Evolutionary conservation across 2,113 vertebrate species (phyloP).

Genomic region (Scomber colias): DNA sequence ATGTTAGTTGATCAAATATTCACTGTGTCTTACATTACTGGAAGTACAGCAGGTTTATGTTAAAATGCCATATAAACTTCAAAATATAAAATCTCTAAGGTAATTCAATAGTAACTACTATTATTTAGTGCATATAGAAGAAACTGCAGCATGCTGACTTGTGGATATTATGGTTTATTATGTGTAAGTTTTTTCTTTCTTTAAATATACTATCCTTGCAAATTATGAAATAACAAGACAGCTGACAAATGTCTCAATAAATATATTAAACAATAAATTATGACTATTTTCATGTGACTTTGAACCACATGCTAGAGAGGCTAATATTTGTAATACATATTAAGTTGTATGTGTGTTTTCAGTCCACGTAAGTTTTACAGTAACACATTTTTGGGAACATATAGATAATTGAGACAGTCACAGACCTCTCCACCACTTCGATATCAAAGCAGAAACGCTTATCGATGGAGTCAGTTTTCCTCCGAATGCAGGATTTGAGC

Average conservation of each 20-base stretch:
- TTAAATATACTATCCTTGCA: neutral
- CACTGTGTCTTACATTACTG: no score
- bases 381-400: slow-evolving; percentile 14
- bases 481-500: slow-evolving; percentile 95
- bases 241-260: no score
- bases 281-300: no score
- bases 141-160: neutral
- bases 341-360: slow-evolving; percentile 23
- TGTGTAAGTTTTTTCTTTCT: no score
- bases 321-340: neutral
- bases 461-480: slow-evolving; percentile 98
- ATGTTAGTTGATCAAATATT: slow-evolving; percentile 5
- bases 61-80: no score
- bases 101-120: neutral
- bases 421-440: slow-evolving; percentile 96
- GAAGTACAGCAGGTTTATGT: no score
- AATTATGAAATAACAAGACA: no score
- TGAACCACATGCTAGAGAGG: neutral
- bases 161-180: neutral
- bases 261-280: no score
- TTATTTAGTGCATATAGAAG: neutral
- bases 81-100: neutral
- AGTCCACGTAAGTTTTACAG: neutral
- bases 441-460: slow-evolving; percentile 99
- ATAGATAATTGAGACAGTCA: slow-evolving; percentile 14